Evolutionary conservation across 2,797 vertebrate species (phyloP), one percentile per base, ranked within the genome.

Genomic region (Petrocephalus sullivani): DNA sequence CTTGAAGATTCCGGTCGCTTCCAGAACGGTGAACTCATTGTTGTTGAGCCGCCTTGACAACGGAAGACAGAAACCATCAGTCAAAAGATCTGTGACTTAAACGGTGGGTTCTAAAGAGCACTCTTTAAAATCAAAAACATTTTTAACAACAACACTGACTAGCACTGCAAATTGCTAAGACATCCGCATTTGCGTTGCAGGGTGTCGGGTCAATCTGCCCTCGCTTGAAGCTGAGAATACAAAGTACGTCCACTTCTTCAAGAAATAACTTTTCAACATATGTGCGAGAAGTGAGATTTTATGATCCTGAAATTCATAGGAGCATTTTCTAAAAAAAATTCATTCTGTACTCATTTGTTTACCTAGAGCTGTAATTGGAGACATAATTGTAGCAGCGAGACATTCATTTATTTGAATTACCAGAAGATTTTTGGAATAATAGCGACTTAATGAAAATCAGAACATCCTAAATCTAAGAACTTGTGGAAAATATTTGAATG

Each of bases 1-100:
- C 95, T 98, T 99, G 93, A 99, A 99, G 93, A 98, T 97, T 82
- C 98, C 98, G 0, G 98, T 99, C 41, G 98, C 98, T 95, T 99
- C 98, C 85, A 99, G 94, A 83, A 99, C 98, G 51, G 97, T 96
- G 93, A 99, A 99, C 91, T 99, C 98, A 75, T 99, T 99, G 95
- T 99, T 99, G 96, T 99, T 99, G 89, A 99, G 96, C 81, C 98
- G 96, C 90, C 98, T 99, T 87, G 41, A 91, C 90, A 88, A 87
- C 91, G 83, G 89, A 88, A 56, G 64, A 87, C 64, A 37, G 75
- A 28, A 64, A 61, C 58, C 33, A 57, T n/a, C 4, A 58, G 16
- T 81, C 54, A 81, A 81, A 87, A 21, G 54, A 23, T 71, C 54
- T 19, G 37, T 10, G 54, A 21, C 87, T 37, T 19, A 57, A 51